Evolutionary conservation across 2,888 invertebrate genomes (phyloP), one percentile per base, ranked within the genome.

Genomic region (Mesochorus sp.): DNA sequence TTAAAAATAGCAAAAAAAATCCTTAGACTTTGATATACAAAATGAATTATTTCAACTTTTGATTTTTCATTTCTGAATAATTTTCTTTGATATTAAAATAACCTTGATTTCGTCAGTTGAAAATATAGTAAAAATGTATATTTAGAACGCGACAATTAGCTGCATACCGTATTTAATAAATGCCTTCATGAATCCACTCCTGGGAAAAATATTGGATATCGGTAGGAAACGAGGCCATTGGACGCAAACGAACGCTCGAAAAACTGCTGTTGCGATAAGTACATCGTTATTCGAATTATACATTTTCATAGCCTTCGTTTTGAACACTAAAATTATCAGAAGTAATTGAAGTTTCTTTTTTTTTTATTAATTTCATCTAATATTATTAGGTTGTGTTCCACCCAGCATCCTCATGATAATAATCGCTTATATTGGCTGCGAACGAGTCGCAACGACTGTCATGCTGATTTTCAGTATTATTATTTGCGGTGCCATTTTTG

Each of bases 211-310:
- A 0, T 71, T 90, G 64, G 90, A 90, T 57, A 84, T 77, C 70
- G 90, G 90, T 6, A 82, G 90, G 28, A 76, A 62, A 12, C 86
- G 83, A 3, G 84, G 83, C 17, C 85, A 80, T 49, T 90, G 89
- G 89, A 76, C 83, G 0, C 90, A 90, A 51, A 91, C 90, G 1
- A 76, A 21, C 8, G 90, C 83, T 8, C 84, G 90, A 67, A 91
- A 91, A 83, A 80, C 85, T 12, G 90, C 90, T 2, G 90, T 90
- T 19, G 83, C 82, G 6, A 84, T 88, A 80, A 90, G 90, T 90
- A 76, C 85, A 85, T 84, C 8, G 26, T 12, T 42, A 0, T 5
- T 2, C 8, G 6, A 53, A 55, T 26, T 51, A 2, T 5, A 37
- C 12, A 51, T 39, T 39, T 42, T 19, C 3, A 34, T 21, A 3